Evolutionary conservation across 2,888 invertebrate species (phyloP).

Genomic region (Phaedon cochleariae): DNA sequence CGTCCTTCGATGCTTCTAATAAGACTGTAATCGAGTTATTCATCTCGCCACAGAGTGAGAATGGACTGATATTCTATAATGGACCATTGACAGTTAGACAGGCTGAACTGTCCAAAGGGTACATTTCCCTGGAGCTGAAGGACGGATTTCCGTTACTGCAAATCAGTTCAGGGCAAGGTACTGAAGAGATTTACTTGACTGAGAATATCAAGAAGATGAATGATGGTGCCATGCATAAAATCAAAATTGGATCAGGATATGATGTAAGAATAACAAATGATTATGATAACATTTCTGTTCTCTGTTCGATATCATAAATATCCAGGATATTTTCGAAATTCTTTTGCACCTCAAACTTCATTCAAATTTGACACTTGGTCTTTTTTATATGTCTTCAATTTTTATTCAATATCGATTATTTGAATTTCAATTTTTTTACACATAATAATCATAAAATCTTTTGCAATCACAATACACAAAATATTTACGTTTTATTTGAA

Average conservation of each 20-base stretch:
- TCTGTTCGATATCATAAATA: too few species aligned
- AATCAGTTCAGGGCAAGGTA: constrained; percentile 89
- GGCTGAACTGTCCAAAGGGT: constrained; percentile 79
- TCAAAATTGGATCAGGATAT: constrained; percentile 77
- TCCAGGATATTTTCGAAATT: too few species aligned
- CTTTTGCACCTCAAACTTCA: too few species aligned
- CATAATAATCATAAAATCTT: too few species aligned
- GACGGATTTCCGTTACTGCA: constrained; percentile 85
- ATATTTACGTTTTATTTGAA: too few species aligned
- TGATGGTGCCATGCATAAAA: constrained; percentile 86
- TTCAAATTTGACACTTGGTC: too few species aligned
- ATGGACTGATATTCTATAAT: constrained; percentile 89
- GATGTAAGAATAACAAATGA: constrained; percentile 44
- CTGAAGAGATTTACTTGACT: constrained; percentile 70
- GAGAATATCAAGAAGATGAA: constrained; percentile 72
- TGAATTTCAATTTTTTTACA: too few species aligned
- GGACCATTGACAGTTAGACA: constrained; percentile 75
- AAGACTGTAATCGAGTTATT: constrained; percentile 84
- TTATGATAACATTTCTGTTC: background rate
- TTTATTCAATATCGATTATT: too few species aligned
- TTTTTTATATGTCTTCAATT: too few species aligned
- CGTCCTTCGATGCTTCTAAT: constrained; percentile 85
- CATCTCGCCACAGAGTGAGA: constrained; percentile 77
- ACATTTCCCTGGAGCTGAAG: constrained; percentile 86
- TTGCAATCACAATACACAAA: too few species aligned